A percentile compares a stretch with the other conserved stretches of the same genome.
Evolutionary conservation across 2,888 invertebrate genomes (phyloP).

Genomic region (Rambutsinella grinnellia): DNA sequence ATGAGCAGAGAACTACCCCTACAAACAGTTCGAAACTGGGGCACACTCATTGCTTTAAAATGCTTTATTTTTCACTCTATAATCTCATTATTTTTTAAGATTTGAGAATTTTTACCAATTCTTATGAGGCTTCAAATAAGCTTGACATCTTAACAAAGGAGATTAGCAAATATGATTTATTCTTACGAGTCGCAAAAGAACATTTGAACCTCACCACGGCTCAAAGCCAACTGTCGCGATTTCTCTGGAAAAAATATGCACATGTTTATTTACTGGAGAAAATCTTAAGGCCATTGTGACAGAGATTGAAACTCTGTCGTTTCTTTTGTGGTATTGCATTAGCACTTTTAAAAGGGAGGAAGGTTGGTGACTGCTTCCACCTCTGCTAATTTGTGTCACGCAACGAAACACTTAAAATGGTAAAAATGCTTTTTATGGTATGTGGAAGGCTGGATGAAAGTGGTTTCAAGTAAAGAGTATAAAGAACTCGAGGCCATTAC

Average conservation of each 20-base stretch:
- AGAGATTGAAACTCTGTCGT: constrained; percentile 12
- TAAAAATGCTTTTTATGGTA: constrained; percentile 14
- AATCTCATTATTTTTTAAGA: constrained; percentile 1
- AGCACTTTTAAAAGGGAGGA: too few relatives aligned
- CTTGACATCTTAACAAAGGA: too few relatives aligned
- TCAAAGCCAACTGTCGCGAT: too few relatives aligned
- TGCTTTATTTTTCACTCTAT: background rate
- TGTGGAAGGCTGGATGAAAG: background rate
- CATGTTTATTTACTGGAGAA: too few relatives aligned
- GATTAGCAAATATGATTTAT: too few relatives aligned
- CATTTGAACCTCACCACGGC: too few relatives aligned
- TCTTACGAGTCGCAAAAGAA: too few relatives aligned
- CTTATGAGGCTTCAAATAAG: too few relatives aligned
- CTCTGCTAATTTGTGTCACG: constrained; percentile 27
- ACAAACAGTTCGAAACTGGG: background rate
- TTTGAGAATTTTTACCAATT: background rate
- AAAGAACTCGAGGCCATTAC: constrained; percentile 22
- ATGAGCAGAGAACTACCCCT: background rate
- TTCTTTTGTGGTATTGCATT: too few relatives aligned
- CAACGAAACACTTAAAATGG: constrained; percentile 35
- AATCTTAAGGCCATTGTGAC: background rate
- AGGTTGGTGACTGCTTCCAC: background rate
- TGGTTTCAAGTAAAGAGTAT: background rate
- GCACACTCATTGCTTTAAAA: background rate
- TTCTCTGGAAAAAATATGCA: too few relatives aligned